Conservation (phyloP, 2,797 vertebrate species). For the Karalla daura region DNA sequence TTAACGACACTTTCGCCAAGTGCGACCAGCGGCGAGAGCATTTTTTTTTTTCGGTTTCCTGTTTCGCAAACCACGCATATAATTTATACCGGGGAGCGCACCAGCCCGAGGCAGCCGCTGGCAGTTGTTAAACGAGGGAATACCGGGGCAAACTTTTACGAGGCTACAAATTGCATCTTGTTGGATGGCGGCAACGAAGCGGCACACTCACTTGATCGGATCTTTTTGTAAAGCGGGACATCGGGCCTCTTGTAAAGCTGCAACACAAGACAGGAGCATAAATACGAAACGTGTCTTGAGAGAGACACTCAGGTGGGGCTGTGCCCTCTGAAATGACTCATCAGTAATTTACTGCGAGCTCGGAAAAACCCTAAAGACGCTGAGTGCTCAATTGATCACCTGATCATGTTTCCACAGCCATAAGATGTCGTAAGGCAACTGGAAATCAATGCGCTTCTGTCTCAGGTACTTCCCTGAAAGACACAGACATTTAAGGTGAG, state of each 20-base stretch:
- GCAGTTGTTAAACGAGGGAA: background rate
- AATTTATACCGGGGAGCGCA: background rate
- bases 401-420: conserved; percentile 99
- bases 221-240: conserved; percentile 88
- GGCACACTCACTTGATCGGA: conserved; percentile 83
- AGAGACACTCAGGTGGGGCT: background rate
- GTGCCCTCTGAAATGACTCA: background rate
- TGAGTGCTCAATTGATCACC: conserved; percentile 79
- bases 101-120: background rate
- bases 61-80: conserved; percentile 4
- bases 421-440: conserved; percentile 98
- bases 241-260: conserved; percentile 86
- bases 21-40: background rate
- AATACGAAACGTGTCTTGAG: conserved; percentile 7
- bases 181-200: conserved; percentile 19
- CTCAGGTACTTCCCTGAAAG: conserved; percentile 95
- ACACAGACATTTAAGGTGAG: conserved; percentile 13
- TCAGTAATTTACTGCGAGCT: background rate
- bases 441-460: conserved; percentile 98
- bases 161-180: background rate
- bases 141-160: background rate
- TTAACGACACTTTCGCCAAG: background rate
- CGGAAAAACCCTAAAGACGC: conserved; percentile 27
- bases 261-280: conserved; percentile 42
- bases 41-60: conserved; percentile 13